Evolutionary conservation across 2,797 vertebrate genomes (phyloP).

Genomic region (Peromyscus attwateri): DNA sequence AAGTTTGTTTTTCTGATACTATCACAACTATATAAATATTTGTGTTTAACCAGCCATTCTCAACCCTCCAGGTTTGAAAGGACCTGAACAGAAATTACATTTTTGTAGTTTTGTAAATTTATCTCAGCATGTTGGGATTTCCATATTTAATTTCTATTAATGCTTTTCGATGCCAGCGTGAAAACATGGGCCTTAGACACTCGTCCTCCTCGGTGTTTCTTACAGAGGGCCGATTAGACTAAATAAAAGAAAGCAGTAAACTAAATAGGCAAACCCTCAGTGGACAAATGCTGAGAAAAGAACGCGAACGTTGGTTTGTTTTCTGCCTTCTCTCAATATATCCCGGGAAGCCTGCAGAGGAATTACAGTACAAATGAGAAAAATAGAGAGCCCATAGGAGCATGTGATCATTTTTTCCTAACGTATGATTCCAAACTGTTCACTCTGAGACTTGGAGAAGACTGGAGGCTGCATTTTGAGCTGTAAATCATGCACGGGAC

Average conservation of each 20-base stretch:
- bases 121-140: constrained; percentile 80
- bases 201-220: constrained; percentile 77
- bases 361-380: constrained; percentile 53
- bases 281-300: constrained; percentile 71
- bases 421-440: neutral
- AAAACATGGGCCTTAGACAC: constrained; percentile 76
- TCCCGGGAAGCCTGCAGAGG: constrained; percentile 35
- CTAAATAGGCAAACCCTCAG: constrained; percentile 78
- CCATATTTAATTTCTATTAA: constrained; percentile 82
- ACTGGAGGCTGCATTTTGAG: neutral
- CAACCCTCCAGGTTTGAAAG: constrained; percentile 75
- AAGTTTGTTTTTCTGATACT: constrained; percentile 61
- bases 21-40: constrained; percentile 70
- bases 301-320: constrained; percentile 70
- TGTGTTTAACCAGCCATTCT: constrained; percentile 68
- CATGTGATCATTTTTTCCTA: constrained; percentile 45
- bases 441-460: neutral
- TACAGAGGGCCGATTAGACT: constrained; percentile 76
- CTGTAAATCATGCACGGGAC: neutral
- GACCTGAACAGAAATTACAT: constrained; percentile 79
- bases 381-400: constrained; percentile 72
- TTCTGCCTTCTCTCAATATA: constrained; percentile 66
- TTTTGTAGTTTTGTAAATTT: constrained; percentile 72
- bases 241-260: constrained; percentile 82
- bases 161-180: constrained; percentile 80